A percentile compares a stretch with the other conserved stretches of the same genome.
Conservation (phyloP, 2,113 vertebrate genomes). For the Cyanoliseus patagonus region DNA sequence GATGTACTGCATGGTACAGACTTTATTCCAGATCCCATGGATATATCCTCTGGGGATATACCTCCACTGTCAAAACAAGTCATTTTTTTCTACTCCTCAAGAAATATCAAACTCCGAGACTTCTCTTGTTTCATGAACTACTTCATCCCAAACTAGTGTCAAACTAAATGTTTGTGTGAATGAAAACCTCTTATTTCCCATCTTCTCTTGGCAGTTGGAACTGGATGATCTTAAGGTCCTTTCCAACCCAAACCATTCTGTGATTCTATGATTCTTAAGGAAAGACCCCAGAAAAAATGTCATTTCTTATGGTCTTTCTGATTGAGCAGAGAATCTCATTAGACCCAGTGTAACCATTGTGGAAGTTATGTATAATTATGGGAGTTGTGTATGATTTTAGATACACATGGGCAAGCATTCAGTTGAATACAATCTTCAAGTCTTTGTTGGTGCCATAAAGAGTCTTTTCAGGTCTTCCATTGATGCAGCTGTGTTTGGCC, state of each 20-base stretch:
- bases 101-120: neutral
- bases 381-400: neutral
- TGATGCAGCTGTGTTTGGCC: neutral
- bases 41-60: neutral
- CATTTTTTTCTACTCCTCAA: neutral
- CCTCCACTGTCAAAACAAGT: neutral
- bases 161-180: neutral
- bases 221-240: neutral
- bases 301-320: neutral
- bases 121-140: neutral
- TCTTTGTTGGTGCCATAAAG: neutral
- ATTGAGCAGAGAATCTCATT: neutral
- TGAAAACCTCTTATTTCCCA: neutral
- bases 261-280: neutral
- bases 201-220: neutral
- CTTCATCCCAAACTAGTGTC: neutral
- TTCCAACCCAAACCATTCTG: neutral
- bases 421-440: neutral
- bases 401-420: neutral
- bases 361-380: neutral
- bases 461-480: neutral
- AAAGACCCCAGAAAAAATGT: neutral
- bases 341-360: neutral
- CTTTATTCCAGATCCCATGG: neutral
- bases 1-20: accelerated